phyloP scores from a whole-genome alignment of 2,797 vertebrate genomes.

The Bradypodion ventrale region DNA sequence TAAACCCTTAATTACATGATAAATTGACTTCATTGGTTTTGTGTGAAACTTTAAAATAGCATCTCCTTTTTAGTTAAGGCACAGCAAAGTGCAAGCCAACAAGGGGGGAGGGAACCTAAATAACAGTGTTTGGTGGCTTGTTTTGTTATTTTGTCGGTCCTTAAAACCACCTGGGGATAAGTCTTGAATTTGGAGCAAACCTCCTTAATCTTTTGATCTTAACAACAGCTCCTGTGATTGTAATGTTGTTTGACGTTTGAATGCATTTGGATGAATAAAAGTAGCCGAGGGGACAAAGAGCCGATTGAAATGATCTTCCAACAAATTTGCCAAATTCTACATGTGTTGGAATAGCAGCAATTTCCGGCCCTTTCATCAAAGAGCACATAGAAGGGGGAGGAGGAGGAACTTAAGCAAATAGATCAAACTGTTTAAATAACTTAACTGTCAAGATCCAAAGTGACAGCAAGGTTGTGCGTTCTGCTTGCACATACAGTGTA shows the following conservation, averaged over 20 bases:
- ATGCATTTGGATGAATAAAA: slow-evolving; percentile 58
- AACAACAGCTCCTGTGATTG: slow-evolving; percentile 39
- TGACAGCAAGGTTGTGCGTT: background rate
- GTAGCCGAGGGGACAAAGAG: slow-evolving; percentile 28
- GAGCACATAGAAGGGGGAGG: background rate
- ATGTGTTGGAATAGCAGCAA: slow-evolving; percentile 8
- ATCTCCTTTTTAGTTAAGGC: background rate
- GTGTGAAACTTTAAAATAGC: slow-evolving; percentile 39
- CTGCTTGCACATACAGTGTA: background rate
- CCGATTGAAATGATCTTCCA: slow-evolving; percentile 32
- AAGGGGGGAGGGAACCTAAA: background rate
- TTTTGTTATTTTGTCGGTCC: background rate
- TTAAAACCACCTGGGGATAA: slow-evolving; percentile 27
- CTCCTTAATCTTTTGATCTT: slow-evolving; percentile 47
- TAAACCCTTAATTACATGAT: slow-evolving; percentile 38
- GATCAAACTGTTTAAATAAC: slow-evolving; percentile 51
- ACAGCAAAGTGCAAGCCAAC: background rate
- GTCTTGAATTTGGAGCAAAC: slow-evolving; percentile 8
- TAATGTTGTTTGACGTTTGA: slow-evolving; percentile 40
- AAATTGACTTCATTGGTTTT: slow-evolving; percentile 38
- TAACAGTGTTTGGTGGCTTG: background rate
- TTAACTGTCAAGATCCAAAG: slow-evolving; percentile 44
- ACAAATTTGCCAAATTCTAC: slow-evolving; percentile 32
- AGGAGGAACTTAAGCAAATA: slow-evolving; percentile 44
- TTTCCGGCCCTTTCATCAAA: slow-evolving; percentile 28